phyloP scores from a whole-genome alignment of 2,113 vertebrate species.

The Cinclus cinclus region DNA sequence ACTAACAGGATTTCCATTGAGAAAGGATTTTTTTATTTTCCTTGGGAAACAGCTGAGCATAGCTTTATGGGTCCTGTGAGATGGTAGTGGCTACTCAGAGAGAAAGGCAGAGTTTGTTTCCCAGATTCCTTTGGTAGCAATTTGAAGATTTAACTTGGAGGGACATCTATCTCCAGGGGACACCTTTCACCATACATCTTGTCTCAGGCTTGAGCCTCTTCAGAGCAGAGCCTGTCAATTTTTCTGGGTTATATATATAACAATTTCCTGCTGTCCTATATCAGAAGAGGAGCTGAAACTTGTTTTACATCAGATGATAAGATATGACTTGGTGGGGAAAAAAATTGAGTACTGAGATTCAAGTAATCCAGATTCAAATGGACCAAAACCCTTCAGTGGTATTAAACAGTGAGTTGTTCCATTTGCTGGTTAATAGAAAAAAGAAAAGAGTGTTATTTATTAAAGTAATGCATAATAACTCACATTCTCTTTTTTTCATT shows the following conservation, averaged over 20 bases:
- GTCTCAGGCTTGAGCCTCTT: neutral
- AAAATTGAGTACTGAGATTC: neutral
- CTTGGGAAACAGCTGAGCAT: neutral
- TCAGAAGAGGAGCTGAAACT: neutral
- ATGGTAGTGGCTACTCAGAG: neutral
- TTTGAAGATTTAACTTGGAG: constrained; percentile 7
- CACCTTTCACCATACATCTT: constrained; percentile 17
- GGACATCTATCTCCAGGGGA: constrained; percentile 26
- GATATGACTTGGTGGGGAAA: neutral
- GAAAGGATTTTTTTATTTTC: neutral
- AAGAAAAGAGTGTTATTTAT: neutral
- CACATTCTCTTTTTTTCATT: neutral
- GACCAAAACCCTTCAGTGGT: neutral
- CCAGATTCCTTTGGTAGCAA: neutral
- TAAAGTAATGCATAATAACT: neutral
- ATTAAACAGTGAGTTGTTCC: neutral
- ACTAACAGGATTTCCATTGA: neutral
- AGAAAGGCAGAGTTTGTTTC: neutral
- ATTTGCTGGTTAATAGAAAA: neutral
- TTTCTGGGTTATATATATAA: neutral
- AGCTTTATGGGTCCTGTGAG: neutral
- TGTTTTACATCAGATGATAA: neutral
- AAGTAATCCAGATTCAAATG: neutral
- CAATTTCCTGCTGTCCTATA: neutral
- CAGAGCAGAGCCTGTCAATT: neutral